Evolutionary conservation across 2,797 vertebrate genomes (phyloP).

Genomic region (Xiphophorus birchmanni): DNA sequence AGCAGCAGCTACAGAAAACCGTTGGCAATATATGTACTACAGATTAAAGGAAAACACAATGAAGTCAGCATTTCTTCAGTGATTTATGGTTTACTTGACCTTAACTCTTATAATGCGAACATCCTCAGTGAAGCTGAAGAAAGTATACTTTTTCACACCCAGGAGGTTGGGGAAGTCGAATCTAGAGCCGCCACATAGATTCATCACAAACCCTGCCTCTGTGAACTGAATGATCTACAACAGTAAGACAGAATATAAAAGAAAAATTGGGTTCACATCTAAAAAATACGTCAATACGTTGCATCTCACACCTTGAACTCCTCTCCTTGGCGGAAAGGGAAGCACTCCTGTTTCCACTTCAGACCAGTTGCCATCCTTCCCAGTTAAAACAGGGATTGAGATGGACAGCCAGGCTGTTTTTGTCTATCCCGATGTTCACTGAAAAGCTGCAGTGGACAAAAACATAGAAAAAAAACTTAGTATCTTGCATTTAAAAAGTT

Average conservation of each 20-base stretch:
- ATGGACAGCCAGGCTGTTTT: constrained; percentile 72
- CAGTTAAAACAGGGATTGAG: constrained; percentile 79
- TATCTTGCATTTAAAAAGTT: background rate
- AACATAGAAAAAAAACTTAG: background rate
- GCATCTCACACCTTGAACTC: constrained; percentile 73
- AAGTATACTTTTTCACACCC: constrained; percentile 67
- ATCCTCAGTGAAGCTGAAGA: constrained; percentile 21
- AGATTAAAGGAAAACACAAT: background rate
- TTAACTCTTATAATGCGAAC: constrained; percentile 34
- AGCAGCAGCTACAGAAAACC: constrained; percentile 9
- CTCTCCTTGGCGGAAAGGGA: constrained; percentile 75
- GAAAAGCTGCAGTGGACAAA: constrained; percentile 68
- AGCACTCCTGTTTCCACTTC: constrained; percentile 59
- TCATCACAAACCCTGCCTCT: constrained; percentile 68
- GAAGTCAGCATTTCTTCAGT: background rate
- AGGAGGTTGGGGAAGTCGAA: constrained; percentile 79
- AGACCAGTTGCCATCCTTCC: constrained; percentile 73
- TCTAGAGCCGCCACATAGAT: constrained; percentile 64
- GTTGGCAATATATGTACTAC: background rate
- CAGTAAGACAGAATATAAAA: background rate
- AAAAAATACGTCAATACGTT: background rate
- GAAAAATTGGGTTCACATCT: background rate
- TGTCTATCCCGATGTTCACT: constrained; percentile 71
- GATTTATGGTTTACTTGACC: constrained; percentile 63
- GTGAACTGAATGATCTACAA: constrained; percentile 73